Base-by-base conservation (phyloP, 1,140 invertebrate species). In the Leptopilina boulardi region DNA sequence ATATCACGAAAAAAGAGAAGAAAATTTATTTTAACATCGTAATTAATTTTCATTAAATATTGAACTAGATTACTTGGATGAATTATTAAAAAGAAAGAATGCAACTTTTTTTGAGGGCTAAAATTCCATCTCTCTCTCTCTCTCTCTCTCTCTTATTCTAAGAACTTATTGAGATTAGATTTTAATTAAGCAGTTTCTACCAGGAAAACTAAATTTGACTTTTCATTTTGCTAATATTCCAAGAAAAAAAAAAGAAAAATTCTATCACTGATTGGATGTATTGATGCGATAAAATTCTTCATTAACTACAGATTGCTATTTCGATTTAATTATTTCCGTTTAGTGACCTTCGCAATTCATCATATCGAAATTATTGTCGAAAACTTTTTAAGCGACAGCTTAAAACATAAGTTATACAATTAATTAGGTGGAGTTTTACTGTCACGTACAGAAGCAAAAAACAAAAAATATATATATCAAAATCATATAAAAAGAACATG, bases 151-250 rank as follows among this genome's bases (percentile, higher is more conserved):
- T n/a, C 13, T 30, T 30, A 5, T 8, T 34, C 59, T 6, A 3
- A 66, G 21, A 66, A 66, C 21, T 30, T 66, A n/a, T 23, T 26
- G 11, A 15, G 21, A 26, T 59, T 66, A 0, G 21, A 30, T 66
- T 66, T 66, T 66, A n/a, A 66, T 66, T 66, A 66, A 59, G 11
- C 23, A 13, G 21, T 23, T 59, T 59, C 56, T 23, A 9, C 23
- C n/a, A n/a, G n/a, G 18, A 23, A 59, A 59, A 13, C 21, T 13
- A 4, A 59, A 59, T 21, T 59, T 21, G 21, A 59, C 26, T 11
- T 4, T 23, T 38, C 19, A 54, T 54, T 10, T 21, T 10, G 19
- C 51, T 21, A 54, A 54, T 54, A 21, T 54, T 54, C 51, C 51
- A 54, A 38, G 34, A 19, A 51, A 21, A 19, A 10, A 5, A 18